Conservation (phyloP, 64 coral and sea anemone species). For the Pachyseris speciosa region DNA sequence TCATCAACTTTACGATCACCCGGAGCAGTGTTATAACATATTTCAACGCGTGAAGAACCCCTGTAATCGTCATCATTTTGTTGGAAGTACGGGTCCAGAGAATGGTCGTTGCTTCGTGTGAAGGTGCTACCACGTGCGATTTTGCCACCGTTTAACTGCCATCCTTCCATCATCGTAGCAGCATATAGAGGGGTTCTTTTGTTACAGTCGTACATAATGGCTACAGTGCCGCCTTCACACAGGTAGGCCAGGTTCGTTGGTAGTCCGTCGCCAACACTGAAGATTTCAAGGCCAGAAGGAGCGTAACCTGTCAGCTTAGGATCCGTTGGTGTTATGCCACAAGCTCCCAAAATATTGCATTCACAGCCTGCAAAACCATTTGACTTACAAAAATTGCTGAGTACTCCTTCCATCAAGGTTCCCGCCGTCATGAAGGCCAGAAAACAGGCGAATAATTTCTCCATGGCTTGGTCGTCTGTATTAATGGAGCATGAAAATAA, state of each 20-base stretch:
- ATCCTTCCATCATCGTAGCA: background rate
- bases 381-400: too few species aligned
- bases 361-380: too few species aligned
- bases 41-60: background rate
- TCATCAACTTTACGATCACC: background rate
- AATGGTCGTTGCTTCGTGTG: background rate
- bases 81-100: background rate
- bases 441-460: too few species aligned
- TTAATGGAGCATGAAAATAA: too few species aligned
- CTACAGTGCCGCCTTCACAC: background rate
- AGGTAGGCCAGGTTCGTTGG: background rate
- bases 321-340: background rate
- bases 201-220: background rate
- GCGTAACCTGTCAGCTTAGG: background rate
- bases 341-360: background rate
- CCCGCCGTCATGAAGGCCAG: too few species aligned
- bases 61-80: background rate
- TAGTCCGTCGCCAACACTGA: background rate
- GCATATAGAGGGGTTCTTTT: background rate
- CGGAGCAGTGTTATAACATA: background rate
- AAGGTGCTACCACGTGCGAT: background rate
- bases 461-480: too few species aligned
- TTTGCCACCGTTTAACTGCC: background rate
- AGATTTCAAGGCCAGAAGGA: background rate
- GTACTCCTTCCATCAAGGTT: too few species aligned